Evolutionary conservation across 2,888 invertebrate species (phyloP).

Genomic region (Tuberolachnus salignus): DNA sequence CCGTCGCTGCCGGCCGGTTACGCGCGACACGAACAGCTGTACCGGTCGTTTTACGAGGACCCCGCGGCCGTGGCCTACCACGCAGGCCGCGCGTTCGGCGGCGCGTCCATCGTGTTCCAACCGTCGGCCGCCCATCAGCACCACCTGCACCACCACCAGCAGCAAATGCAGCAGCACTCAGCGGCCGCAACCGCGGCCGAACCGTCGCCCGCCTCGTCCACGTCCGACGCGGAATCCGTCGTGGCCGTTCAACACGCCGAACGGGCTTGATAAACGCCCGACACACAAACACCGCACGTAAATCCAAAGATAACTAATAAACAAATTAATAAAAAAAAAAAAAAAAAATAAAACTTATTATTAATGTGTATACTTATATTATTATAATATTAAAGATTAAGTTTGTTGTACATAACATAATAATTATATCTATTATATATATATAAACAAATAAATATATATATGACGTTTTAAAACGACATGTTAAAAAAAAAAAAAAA

Average conservation of each 20-base stretch:
- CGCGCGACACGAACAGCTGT: slow-evolving; percentile 67
- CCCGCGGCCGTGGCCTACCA: slow-evolving; percentile 59
- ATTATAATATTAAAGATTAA: slow-evolving; percentile 2
- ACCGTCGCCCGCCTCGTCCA: slow-evolving; percentile 64
- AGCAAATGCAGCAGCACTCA: slow-evolving; percentile 59
- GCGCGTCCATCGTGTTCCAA: slow-evolving; percentile 61
- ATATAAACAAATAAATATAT: slow-evolving; percentile 2
- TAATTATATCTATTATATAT: neutral
- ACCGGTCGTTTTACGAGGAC: slow-evolving; percentile 69
- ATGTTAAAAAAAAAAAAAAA: slow-evolving; percentile 37
- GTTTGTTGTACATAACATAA: slow-evolving; percentile 8
- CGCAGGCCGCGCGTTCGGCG: slow-evolving; percentile 59
- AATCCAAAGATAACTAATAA: slow-evolving; percentile 47
- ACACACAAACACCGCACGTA: neutral
- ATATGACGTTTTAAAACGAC: slow-evolving; percentile 28
- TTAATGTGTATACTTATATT: neutral
- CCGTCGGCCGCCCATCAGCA: slow-evolving; percentile 61
- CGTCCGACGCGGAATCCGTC: slow-evolving; percentile 61
- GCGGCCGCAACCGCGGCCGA: slow-evolving; percentile 66
- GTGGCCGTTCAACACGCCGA: slow-evolving; percentile 55
- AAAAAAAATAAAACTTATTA: neutral
- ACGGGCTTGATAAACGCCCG: neutral
- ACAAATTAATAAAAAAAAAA: neutral
- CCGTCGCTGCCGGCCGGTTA: slow-evolving; percentile 69
- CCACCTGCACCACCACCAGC: slow-evolving; percentile 60